These are phyloP conservation scores for Pseudomugil gertrudae DNA, from an alignment of 2,797 vertebrate species.

Conservation along the genomic window DNA sequence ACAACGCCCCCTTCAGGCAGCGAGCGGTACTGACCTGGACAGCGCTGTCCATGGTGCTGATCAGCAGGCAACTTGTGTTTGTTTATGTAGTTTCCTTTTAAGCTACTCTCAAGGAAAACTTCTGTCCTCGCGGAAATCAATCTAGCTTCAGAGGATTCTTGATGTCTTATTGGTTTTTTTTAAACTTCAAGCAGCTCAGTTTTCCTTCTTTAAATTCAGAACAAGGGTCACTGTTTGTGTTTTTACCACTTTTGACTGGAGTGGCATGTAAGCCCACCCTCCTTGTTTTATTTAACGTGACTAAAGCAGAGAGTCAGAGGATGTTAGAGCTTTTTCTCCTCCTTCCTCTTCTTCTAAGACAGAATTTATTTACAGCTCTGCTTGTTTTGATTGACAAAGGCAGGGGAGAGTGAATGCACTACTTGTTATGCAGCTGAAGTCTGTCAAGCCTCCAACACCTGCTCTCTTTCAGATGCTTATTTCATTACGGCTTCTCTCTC, in stretches of 20 bases:
- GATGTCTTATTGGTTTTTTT: constrained; percentile 48
- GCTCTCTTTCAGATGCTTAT: constrained; percentile 79
- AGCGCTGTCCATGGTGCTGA: constrained; percentile 77
- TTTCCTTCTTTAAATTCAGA: constrained; percentile 63
- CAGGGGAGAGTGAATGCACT: constrained; percentile 71
- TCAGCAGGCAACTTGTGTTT: constrained; percentile 7
- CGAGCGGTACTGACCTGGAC: constrained; percentile 7
- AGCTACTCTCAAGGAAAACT: constrained; percentile 3
- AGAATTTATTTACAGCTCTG: constrained; percentile 71
- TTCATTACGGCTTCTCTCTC: constrained; percentile 74
- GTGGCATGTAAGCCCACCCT: constrained; percentile 17
- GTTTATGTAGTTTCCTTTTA: constrained; percentile 8
- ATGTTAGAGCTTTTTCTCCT: constrained; percentile 35
- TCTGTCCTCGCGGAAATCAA: constrained; percentile 15
- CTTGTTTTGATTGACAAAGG: constrained; percentile 80
- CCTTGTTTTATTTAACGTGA: constrained; percentile 8
- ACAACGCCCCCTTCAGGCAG: constrained; percentile 54
- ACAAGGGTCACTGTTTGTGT: constrained; percentile 6
- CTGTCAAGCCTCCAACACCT: constrained; percentile 81
- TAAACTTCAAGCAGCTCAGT: constrained; percentile 21
- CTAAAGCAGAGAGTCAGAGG: constrained; percentile 13
- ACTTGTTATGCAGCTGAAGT: constrained; percentile 83
- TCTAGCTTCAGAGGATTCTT: constrained; percentile 40
- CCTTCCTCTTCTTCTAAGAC: constrained; percentile 39
- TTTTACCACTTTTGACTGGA: constrained; percentile 44